These are phyloP conservation scores for Eunapius fragilis DNA, from an alignment of 37 sponge, comb jelly and placozoan species.

Conservation along the genomic window DNA sequence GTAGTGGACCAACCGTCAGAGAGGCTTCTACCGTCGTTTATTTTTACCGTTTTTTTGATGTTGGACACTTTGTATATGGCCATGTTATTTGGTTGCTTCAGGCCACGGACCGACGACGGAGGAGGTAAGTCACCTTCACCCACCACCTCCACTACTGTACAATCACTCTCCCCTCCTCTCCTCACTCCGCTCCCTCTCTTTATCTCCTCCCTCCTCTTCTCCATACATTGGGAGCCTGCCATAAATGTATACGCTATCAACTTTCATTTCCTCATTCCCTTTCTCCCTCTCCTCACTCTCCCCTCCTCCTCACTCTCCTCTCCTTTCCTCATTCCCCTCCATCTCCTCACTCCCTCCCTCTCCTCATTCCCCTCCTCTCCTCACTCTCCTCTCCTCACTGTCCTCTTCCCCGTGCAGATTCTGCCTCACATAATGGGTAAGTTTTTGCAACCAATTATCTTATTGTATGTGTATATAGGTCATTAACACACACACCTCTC, in stretches of 20 bases:
- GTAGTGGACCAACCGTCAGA: too few relatives aligned
- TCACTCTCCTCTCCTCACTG: background rate
- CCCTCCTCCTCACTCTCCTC: too few relatives aligned
- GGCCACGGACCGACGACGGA: background rate
- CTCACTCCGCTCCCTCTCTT: too few relatives aligned
- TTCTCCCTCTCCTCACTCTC: too few relatives aligned
- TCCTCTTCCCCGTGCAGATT: background rate
- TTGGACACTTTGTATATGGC: slow-evolving; percentile 17
- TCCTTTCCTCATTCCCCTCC: too few relatives aligned
- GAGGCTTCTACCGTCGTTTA: too few relatives aligned
- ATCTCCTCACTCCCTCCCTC: too few relatives aligned
- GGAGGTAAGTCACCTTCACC: slow-evolving; percentile 18
- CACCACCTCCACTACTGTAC: too few relatives aligned
- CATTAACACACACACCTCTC: too few relatives aligned
- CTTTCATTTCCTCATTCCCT: too few relatives aligned
- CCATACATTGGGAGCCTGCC: background rate
- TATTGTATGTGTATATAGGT: too few relatives aligned
- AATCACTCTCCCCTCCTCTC: background rate
- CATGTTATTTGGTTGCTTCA: slow-evolving; percentile 43
- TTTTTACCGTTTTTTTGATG: background rate
- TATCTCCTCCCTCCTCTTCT: background rate
- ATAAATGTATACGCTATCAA: too few relatives aligned
- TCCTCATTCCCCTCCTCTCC: background rate
- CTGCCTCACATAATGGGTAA: background rate
- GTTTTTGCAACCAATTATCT: background rate